Conservation (phyloP, 1,140 invertebrate genomes). For the Drosophila melanogaster region DNA sequence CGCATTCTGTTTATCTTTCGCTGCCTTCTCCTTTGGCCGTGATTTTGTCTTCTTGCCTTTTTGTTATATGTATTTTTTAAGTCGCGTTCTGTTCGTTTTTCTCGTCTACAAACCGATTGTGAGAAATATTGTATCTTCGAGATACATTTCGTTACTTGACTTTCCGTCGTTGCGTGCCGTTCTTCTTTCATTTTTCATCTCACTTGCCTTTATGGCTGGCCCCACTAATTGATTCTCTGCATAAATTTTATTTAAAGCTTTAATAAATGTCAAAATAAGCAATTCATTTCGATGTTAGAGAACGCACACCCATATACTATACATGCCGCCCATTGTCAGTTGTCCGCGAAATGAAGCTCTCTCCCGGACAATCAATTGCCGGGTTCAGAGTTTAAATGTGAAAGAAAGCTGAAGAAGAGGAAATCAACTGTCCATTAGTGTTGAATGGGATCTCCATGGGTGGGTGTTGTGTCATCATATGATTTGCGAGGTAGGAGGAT, state of each 20-base stretch:
- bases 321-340: constrained; percentile 3
- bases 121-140: constrained; percentile 70
- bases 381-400: constrained; percentile 80
- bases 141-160: constrained; percentile 66
- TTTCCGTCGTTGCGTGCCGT: constrained; percentile 33
- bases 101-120: constrained; percentile 71
- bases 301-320: constrained; percentile 46
- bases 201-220: constrained; percentile 28
- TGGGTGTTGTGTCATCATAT: constrained; percentile 11
- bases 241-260: constrained; percentile 84
- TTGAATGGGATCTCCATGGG: constrained; percentile 9
- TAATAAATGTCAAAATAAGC: constrained; percentile 84
- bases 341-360: constrained; percentile 70
- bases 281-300: constrained; percentile 84
- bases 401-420: constrained; percentile 41
- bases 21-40: constrained; percentile 60
- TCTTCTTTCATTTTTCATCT: constrained; percentile 15
- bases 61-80: constrained; percentile 42
- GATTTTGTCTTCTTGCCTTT: constrained; percentile 76
- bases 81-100: constrained; percentile 42
- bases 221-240: constrained; percentile 82
- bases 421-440: constrained; percentile 43
- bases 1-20: constrained; percentile 55
- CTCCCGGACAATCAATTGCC: constrained; percentile 75
- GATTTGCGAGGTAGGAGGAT: constrained; percentile 1